These are phyloP conservation scores for Drosophila parabipectinata DNA, from an alignment of 1,140 invertebrate genomes.

Conservation along the genomic window DNA sequence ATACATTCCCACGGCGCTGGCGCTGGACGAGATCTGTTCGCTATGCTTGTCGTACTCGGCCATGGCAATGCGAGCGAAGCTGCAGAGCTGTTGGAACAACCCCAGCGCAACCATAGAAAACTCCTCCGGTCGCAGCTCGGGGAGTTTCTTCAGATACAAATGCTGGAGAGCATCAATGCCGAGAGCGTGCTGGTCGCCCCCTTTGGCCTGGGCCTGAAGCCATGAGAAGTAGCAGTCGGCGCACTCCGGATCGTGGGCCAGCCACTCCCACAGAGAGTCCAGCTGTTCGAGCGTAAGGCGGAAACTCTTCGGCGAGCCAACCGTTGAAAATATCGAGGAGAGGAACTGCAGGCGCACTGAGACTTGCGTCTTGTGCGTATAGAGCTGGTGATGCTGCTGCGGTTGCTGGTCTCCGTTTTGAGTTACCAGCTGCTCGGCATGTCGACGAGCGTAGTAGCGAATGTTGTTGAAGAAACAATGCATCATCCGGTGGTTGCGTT, in stretches of 20 bases:
- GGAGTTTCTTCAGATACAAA: slow-evolving; percentile 94
- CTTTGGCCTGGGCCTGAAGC: slow-evolving; percentile 94
- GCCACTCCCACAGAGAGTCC: slow-evolving; percentile 94
- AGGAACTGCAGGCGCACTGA: slow-evolving; percentile 96
- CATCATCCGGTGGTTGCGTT: slow-evolving; percentile 95
- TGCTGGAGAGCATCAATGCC: slow-evolving; percentile 93
- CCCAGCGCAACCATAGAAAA: slow-evolving; percentile 96
- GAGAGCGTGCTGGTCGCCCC: slow-evolving; percentile 95
- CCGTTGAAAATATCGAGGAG: slow-evolving; percentile 94
- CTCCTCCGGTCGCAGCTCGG: slow-evolving; percentile 92
- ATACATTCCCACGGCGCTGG: slow-evolving; percentile 93
- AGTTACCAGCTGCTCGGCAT: slow-evolving; percentile 59
- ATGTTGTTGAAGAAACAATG: slow-evolving; percentile 95
- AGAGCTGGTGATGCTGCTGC: slow-evolving; percentile 85
- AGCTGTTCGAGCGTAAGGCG: slow-evolving; percentile 94
- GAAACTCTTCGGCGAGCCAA: slow-evolving; percentile 95
- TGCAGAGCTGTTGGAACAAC: slow-evolving; percentile 95
- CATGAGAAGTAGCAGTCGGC: slow-evolving; percentile 96
- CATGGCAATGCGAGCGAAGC: slow-evolving; percentile 90
- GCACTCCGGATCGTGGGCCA: slow-evolving; percentile 92
- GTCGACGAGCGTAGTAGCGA: slow-evolving; percentile 86
- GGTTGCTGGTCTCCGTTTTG: slow-evolving; percentile 71
- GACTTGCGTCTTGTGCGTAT: slow-evolving; percentile 94
- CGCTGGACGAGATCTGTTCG: slow-evolving; percentile 83
- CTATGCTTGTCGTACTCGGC: slow-evolving; percentile 84